Evolutionary conservation across 2,888 invertebrate genomes (phyloP).

Genomic region (Agonopterix subpropinquella): DNA sequence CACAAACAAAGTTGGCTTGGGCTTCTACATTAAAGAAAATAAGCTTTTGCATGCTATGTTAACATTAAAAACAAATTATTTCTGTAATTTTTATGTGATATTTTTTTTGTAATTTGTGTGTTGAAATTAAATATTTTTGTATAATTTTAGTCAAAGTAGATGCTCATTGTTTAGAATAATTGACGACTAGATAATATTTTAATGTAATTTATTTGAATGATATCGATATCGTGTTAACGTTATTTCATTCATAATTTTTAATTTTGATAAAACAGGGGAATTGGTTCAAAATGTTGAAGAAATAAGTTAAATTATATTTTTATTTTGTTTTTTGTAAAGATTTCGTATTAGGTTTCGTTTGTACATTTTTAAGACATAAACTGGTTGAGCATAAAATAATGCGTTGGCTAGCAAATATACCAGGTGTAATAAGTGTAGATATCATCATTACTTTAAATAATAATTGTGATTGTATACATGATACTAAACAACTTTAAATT

Average conservation of each 20-base stretch:
- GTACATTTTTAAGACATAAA: too few relatives aligned
- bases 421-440: too few relatives aligned
- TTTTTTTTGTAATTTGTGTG: not conserved
- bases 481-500: too few relatives aligned
- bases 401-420: too few relatives aligned
- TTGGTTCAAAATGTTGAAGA: too few relatives aligned
- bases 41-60: not conserved
- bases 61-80: not conserved
- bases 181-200: not conserved
- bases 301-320: too few relatives aligned
- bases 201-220: not conserved
- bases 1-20: constrained; percentile 28
- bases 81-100: not conserved
- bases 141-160: not conserved
- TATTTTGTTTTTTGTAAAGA: too few relatives aligned
- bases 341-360: too few relatives aligned
- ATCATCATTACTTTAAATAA: too few relatives aligned
- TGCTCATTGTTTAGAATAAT: not conserved
- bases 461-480: too few relatives aligned
- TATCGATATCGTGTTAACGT: not conserved
- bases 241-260: not conserved
- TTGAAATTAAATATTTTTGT: not conserved
- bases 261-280: too few relatives aligned
- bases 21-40: constrained; percentile 8
- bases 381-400: too few relatives aligned